These are phyloP conservation scores for Cebus imitator DNA, from an alignment of 2,113 vertebrate genomes.

Conservation along the genomic window DNA sequence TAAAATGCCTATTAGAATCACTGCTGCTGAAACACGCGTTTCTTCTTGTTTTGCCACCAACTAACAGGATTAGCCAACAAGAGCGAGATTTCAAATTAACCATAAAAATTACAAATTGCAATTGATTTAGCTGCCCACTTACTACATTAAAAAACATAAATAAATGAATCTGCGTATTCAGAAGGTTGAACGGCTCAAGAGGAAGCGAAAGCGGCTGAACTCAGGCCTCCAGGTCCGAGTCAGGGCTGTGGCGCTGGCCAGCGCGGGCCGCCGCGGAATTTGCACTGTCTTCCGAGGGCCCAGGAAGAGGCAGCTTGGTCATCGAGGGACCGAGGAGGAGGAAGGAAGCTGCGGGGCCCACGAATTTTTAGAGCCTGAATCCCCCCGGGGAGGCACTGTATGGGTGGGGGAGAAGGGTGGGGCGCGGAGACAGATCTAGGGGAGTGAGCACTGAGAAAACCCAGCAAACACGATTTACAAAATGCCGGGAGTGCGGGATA, in stretches of 20 bases:
- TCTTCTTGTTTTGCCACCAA: constrained; percentile 77
- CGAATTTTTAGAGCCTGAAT: neutral
- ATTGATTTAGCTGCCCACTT: constrained; percentile 77
- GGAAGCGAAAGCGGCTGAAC: neutral
- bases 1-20: constrained; percentile 78
- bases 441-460: neutral
- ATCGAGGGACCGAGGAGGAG: rapidly evolving
- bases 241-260: rapidly evolving
- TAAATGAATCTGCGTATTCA: constrained; percentile 6
- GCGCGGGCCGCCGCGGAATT: rapidly evolving
- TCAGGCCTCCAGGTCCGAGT: rapidly evolving
- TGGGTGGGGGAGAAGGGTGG: neutral
- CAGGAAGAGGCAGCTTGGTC: neutral
- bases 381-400: neutral
- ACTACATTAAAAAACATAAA: constrained; percentile 59
- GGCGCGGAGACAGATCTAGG: rapidly evolving
- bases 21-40: constrained; percentile 55
- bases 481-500: neutral
- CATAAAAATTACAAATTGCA: constrained; percentile 72
- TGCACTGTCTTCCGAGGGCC: rapidly evolving
- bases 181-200: neutral
- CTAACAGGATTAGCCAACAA: constrained; percentile 83
- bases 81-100: constrained; percentile 82
- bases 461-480: neutral
- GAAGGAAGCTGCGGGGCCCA: neutral